Evolutionary conservation across 2,888 invertebrate species (phyloP), one percentile per base, ranked within the genome.

Genomic region (Hoplodrina ambigua): DNA sequence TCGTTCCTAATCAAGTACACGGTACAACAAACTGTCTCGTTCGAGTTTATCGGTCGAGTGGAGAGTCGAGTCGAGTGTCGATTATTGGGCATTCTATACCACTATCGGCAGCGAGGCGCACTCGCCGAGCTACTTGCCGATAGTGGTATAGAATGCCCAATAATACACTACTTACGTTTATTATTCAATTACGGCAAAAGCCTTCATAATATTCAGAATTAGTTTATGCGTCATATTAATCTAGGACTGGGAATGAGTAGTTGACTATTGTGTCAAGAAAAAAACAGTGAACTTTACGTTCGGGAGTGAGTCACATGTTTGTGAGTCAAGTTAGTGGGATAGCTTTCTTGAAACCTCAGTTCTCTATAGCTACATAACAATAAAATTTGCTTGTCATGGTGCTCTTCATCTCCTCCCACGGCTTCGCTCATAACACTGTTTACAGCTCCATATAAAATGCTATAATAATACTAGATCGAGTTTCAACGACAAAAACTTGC

Each of bases 241-340:
- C 56, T 69, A 46, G 49, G 57, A 69, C 46, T 75, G 55, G 25
- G 46, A 72, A 70, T 62, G 63, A 72, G 53, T 65, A 20, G 56
- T 59, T 73, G 33, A 66, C 19, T 77, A 77, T 69, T 60, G 19
- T 57, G 65, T 69, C 63, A 64, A 71, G 72, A 73, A 78, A 74
- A 74, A 80, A 78, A 61, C 46, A 44, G 50, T 46, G 60, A 66
- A 58, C 69, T 78, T 78, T 68, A 82, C 80, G 64, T 75, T 64
- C 56, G 57, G 71, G 58, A 61, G 68, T 86, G 86, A 86, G 76
- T 86, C 86, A 86, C 72, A 75, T 84, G 81, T 86, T 85, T 78
- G 79, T 86, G 86, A 83, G 73, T 86, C 85, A 83, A 81, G 80
- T 81, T 72, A 67, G 75, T 69, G 60, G 74, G 79, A 76, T 70